Conservation (phyloP, 2,888 invertebrate species). For the Spatulosminthurus flaviceps region DNA sequence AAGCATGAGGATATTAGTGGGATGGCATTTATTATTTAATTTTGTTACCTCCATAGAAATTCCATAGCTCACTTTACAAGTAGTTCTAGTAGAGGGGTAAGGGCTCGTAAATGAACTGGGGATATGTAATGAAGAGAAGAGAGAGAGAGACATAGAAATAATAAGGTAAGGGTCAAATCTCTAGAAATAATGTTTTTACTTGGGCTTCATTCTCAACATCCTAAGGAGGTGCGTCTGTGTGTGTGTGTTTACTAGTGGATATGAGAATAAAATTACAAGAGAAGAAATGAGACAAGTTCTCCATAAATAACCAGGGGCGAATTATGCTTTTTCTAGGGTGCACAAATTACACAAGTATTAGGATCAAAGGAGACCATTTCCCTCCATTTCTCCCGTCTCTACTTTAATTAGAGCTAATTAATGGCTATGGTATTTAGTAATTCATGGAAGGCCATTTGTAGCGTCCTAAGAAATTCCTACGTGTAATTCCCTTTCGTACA, state of each 20-base stretch:
- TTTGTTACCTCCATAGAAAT: conserved; percentile 23
- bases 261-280: too few relatives aligned
- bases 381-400: conserved; percentile 34
- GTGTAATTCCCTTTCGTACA: neutral
- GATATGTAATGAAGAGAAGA: too few relatives aligned
- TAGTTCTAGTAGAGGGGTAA: too few relatives aligned
- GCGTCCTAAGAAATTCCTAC: neutral
- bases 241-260: too few relatives aligned
- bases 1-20: too few relatives aligned
- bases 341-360: conserved; percentile 43
- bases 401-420: conserved; percentile 48
- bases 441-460: conserved; percentile 44
- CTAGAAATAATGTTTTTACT: too few relatives aligned
- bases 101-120: too few relatives aligned
- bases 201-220: too few relatives aligned
- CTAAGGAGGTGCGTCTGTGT: too few relatives aligned
- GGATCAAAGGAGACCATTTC: conserved; percentile 37
- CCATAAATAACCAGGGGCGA: conserved; percentile 33
- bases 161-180: too few relatives aligned
- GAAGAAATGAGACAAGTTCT: conserved; percentile 24
- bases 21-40: too few relatives aligned
- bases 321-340: conserved; percentile 38
- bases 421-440: conserved; percentile 43
- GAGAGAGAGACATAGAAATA: too few relatives aligned
- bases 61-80: neutral